phyloP scores from a whole-genome alignment of 2,113 vertebrate genomes.

The Cryptomyrus ogoouensis region DNA sequence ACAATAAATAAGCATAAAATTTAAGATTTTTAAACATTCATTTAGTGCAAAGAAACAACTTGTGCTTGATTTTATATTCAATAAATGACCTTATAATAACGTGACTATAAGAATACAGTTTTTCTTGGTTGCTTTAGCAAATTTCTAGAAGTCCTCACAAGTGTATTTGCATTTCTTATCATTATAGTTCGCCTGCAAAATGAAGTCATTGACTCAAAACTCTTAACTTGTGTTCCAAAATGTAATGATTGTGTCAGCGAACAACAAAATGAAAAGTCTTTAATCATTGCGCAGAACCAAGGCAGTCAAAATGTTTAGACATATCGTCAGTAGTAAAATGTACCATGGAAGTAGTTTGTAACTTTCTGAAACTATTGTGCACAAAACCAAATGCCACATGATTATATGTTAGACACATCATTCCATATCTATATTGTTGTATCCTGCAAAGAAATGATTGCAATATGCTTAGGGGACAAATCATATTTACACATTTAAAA shows the following conservation, averaged over 20 bases:
- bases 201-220: background rate
- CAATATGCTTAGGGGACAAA: background rate
- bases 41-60: background rate
- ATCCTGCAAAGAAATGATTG: background rate
- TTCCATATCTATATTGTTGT: background rate
- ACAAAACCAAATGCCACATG: background rate
- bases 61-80: background rate
- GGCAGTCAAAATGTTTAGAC: conserved; percentile 13
- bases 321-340: background rate
- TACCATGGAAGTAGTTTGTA: background rate
- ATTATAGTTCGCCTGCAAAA: background rate
- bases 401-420: background rate
- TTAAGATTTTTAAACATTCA: background rate
- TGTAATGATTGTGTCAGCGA: conserved; percentile 10
- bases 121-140: background rate
- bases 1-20: background rate
- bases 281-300: background rate
- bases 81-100: background rate
- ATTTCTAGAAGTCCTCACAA: background rate
- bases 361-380: background rate
- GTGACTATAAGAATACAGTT: background rate
- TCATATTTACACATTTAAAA: background rate
- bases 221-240: conserved; percentile 17
- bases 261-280: conserved; percentile 3
- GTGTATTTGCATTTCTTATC: background rate